Evolutionary conservation across 2,888 invertebrate species (phyloP).

Genomic region (Hyles lineata): DNA sequence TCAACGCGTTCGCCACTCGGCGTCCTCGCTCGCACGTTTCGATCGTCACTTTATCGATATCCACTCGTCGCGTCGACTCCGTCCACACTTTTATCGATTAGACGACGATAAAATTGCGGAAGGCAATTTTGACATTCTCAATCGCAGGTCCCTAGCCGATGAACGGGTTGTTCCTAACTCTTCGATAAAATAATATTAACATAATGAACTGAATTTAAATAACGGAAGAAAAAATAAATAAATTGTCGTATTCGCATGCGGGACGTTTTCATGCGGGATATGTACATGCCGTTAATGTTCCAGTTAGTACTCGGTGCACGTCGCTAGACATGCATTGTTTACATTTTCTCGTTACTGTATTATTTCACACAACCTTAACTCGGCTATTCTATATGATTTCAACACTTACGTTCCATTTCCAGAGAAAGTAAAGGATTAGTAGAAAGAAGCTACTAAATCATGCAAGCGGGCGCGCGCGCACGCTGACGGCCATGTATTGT

Average conservation of each 20-base stretch:
- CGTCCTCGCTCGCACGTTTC: background rate
- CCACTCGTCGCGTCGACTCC: background rate
- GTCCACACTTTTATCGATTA: conserved; percentile 20
- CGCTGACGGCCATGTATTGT: no score
- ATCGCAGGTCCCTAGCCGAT: background rate
- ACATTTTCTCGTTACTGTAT: background rate
- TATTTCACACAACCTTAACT: conserved; percentile 3
- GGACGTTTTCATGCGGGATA: conserved; percentile 5
- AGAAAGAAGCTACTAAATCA: conserved; percentile 21
- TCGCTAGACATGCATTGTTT: background rate
- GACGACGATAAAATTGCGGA: conserved; percentile 15
- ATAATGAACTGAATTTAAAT: conserved; percentile 42
- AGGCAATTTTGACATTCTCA: background rate
- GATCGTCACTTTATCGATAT: conserved; percentile 22
- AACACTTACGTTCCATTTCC: background rate
- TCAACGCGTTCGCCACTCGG: background rate
- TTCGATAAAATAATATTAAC: conserved; percentile 33
- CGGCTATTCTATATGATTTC: background rate
- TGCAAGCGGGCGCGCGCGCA: conserved; percentile 25
- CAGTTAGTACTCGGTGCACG: conserved; percentile 17
- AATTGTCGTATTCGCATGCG: conserved; percentile 14
- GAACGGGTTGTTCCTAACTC: conserved; percentile 32
- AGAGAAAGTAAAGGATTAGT: background rate
- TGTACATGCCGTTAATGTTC: conserved; percentile 30
- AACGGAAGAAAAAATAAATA: conserved; percentile 40